A percentile compares a stretch with the other conserved stretches of the same genome.
phyloP scores from a whole-genome alignment of 2,797 vertebrate genomes.

The Pseudotriccus pelzelni region DNA sequence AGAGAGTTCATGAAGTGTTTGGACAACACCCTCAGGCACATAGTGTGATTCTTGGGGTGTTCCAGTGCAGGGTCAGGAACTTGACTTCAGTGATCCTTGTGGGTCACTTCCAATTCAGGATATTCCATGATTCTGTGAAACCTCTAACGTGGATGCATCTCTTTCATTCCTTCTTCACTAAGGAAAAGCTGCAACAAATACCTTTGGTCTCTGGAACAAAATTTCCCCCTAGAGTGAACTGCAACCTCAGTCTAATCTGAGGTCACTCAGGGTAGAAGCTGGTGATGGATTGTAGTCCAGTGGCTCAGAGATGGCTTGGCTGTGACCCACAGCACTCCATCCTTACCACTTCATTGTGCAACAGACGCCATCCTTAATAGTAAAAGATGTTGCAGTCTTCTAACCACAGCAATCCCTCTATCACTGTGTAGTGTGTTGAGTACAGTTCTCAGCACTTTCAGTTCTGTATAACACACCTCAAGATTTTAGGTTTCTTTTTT shows the following conservation, averaged over 20 bases:
- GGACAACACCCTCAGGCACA: neutral
- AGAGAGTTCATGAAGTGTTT: neutral
- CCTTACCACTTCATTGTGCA: neutral
- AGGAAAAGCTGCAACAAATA: neutral
- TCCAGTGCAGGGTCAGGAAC: neutral
- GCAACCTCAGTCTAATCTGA: neutral
- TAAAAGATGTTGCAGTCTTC: neutral
- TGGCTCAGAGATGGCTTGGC: neutral
- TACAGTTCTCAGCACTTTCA: neutral
- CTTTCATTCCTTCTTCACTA: neutral
- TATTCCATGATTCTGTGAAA: neutral
- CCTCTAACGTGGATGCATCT: accelerated
- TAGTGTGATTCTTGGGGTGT: neutral
- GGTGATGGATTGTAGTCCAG: neutral
- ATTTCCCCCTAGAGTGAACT: neutral
- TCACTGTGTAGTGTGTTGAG: neutral
- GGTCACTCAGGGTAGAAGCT: neutral
- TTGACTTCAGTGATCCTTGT: neutral
- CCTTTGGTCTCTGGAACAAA: neutral
- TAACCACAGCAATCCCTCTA: neutral
- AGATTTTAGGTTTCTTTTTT: neutral
- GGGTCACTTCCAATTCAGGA: neutral
- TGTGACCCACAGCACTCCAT: neutral
- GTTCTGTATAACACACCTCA: neutral
- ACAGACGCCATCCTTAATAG: neutral